Evolutionary conservation across 1,140 invertebrate genomes (phyloP).

Genomic region (Tachypleus tridentatus): DNA sequence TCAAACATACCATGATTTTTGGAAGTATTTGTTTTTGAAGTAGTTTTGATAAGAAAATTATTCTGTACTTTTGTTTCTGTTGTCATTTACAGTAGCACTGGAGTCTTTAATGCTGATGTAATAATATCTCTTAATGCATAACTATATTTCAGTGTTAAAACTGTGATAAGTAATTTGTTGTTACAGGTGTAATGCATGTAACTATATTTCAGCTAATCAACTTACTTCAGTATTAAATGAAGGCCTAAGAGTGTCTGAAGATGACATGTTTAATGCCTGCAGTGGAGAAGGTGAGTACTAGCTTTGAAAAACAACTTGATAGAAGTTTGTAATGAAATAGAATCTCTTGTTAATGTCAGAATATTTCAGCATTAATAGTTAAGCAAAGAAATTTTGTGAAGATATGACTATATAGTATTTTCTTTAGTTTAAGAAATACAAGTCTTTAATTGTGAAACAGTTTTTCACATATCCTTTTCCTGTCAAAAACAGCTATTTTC

Average conservation of each 20-base stretch:
- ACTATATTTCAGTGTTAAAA: neutral
- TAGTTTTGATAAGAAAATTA: too few species aligned
- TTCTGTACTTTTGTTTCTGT: too few species aligned
- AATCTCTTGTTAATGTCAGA: conserved; percentile 5
- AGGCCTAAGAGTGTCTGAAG: conserved; percentile 39
- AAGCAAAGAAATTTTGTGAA: too few species aligned
- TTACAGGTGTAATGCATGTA: conserved; percentile 15
- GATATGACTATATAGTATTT: neutral
- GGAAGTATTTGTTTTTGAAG: too few species aligned
- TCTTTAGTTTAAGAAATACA: conserved; percentile 4
- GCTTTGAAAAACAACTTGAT: conserved; percentile 1
- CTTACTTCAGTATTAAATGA: conserved; percentile 41
- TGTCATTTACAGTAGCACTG: too few species aligned
- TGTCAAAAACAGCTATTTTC: too few species aligned
- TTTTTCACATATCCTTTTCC: too few species aligned
- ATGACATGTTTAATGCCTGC: conserved; percentile 31
- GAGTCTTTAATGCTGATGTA: too few species aligned
- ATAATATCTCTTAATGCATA: too few species aligned
- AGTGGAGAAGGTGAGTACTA: conserved; percentile 22
- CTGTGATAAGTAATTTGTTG: conserved; percentile 3
- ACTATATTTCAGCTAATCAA: conserved; percentile 35
- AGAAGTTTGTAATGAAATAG: conserved; percentile 7
- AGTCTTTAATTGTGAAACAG: too few species aligned
- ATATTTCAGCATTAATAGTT: neutral
- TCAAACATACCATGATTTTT: too few species aligned